These are phyloP conservation scores for Varanus komodoensis DNA, from an alignment of 2,113 vertebrate species.

Conservation along the genomic window DNA sequence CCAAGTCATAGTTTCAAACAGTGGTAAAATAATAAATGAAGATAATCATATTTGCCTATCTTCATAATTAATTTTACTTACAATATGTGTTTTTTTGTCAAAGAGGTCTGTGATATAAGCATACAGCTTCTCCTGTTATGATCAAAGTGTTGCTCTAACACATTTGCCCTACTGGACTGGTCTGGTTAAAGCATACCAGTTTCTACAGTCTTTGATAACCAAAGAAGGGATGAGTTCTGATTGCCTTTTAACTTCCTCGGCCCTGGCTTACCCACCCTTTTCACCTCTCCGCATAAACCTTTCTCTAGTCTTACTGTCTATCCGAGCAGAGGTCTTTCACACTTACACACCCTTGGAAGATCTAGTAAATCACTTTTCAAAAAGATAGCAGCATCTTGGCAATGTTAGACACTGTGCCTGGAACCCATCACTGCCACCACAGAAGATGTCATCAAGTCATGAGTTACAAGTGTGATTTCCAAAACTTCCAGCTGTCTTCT, in stretches of 20 bases:
- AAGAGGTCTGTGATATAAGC: neutral
- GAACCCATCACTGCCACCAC: slow-evolving; percentile 25
- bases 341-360: slow-evolving; percentile 19
- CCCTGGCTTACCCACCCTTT: neutral
- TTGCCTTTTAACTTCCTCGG: neutral
- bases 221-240: neutral
- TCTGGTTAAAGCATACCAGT: neutral
- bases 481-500: neutral
- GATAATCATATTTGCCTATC: neutral
- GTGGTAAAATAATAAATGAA: neutral
- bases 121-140: neutral
- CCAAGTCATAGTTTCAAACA: neutral
- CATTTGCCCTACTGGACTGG: neutral
- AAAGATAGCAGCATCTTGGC: slow-evolving; percentile 17
- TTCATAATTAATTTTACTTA: neutral
- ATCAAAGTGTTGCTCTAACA: neutral
- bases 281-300: neutral
- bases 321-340: slow-evolving; percentile 29
- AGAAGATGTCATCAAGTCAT: slow-evolving; percentile 19
- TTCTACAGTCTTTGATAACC: slow-evolving; percentile 11
- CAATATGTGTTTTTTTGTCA: neutral
- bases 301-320: neutral
- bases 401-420: neutral
- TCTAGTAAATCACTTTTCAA: slow-evolving; percentile 31
- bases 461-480: slow-evolving; percentile 13